Percentiles rank a stretch among this genome's conserved stretches.
These are phyloP conservation scores for Atta texana DNA, from an alignment of 1,140 invertebrate genomes.

Conservation along the genomic window DNA sequence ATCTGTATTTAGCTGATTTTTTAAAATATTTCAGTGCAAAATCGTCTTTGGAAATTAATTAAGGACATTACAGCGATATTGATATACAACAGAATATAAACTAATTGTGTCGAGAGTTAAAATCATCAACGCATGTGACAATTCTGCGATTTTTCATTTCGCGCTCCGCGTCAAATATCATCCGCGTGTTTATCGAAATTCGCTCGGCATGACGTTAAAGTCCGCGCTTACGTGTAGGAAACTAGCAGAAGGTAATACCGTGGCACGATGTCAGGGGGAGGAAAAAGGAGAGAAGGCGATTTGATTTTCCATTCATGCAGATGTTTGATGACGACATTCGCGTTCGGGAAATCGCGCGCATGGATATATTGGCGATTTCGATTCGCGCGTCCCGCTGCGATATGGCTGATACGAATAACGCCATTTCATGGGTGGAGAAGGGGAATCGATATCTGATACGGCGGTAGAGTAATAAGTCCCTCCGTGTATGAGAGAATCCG, in stretches of 20 bases:
- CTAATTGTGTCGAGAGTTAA: neutral
- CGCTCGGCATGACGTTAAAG: slow-evolving; percentile 3
- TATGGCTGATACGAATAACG: slow-evolving; percentile 38
- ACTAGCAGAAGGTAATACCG: neutral
- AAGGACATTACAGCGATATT: neutral
- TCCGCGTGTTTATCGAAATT: slow-evolving; percentile 42
- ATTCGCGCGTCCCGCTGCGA: slow-evolving; percentile 17
- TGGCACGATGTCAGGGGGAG: neutral
- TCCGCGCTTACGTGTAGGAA: neutral
- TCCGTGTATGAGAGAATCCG: neutral
- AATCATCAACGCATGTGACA: neutral
- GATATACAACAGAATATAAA: slow-evolving; percentile 2
- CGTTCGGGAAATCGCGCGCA: slow-evolving; percentile 19
- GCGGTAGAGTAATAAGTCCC: slow-evolving; percentile 6
- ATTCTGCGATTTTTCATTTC: slow-evolving; percentile 7
- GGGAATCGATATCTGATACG: neutral
- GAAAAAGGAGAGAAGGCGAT: neutral
- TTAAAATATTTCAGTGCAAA: too few species aligned
- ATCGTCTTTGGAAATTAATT: slow-evolving; percentile 18
- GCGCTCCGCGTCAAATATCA: slow-evolving; percentile 2
- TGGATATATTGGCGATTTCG: slow-evolving; percentile 31
- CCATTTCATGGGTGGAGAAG: neutral
- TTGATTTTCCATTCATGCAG: slow-evolving; percentile 49
- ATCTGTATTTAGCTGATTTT: too few species aligned
- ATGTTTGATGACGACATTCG: slow-evolving; percentile 14